A percentile compares a stretch with the other conserved stretches of the same genome.
Evolutionary conservation across 2,888 invertebrate species (phyloP).

Genomic region (Pristionchus maxplancki): DNA sequence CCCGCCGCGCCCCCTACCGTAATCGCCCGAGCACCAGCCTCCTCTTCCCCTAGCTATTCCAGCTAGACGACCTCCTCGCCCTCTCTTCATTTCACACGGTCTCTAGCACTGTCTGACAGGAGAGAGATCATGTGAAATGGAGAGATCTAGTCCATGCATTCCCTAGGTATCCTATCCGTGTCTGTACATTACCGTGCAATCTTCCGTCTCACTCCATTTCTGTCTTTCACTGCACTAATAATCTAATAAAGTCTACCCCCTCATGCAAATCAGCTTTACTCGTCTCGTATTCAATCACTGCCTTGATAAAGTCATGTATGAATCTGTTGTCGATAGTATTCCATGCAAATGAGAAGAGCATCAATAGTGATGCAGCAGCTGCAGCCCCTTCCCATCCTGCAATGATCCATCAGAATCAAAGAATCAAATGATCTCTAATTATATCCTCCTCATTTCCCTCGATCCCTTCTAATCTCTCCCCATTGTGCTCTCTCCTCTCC

Average conservation of each 20-base stretch:
- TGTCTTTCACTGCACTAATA: conserved; percentile 20
- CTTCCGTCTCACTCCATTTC: neutral
- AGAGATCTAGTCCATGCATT: neutral
- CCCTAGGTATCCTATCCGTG: conserved; percentile 10
- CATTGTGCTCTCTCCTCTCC: conserved; percentile 47
- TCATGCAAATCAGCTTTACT: conserved; percentile 45
- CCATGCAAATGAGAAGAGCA: neutral
- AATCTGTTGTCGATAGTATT: neutral
- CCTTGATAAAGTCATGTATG: neutral
- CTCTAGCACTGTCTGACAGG: too few species aligned
- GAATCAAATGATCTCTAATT: neutral
- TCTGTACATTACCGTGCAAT: conserved; percentile 42
- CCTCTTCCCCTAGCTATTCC: conserved; percentile 29
- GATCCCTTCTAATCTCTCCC: neutral
- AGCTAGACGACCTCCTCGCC: conserved; percentile 17
- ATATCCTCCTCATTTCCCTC: neutral
- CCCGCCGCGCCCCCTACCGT: neutral
- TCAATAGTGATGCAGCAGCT: neutral
- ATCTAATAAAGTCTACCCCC: neutral
- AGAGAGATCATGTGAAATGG: neutral
- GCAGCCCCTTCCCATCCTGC: neutral
- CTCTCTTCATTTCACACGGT: too few species aligned
- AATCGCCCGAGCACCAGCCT: neutral
- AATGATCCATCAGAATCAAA: neutral
- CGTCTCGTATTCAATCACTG: neutral